Conservation (phyloP, 1,140 invertebrate species). For the Danaus melanippus region DNA sequence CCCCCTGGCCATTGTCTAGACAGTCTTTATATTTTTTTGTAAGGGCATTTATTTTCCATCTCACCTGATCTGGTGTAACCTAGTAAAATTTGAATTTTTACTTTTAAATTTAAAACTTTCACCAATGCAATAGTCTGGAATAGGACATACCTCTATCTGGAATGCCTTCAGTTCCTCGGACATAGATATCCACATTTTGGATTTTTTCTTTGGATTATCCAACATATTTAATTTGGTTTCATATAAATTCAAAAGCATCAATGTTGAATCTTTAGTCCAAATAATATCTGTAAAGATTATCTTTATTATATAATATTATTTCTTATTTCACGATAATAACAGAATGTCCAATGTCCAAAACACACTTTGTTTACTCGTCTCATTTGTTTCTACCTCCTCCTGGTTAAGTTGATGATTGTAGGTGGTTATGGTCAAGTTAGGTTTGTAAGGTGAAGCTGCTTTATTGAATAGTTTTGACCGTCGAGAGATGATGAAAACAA, state of each 20-base stretch:
- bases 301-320: slow-evolving; percentile 3
- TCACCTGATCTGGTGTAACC: slow-evolving; percentile 53
- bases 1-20: slow-evolving; percentile 43
- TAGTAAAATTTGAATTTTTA: slow-evolving; percentile 14
- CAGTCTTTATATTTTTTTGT: slow-evolving; percentile 57
- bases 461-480: no score
- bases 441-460: slow-evolving; percentile 35
- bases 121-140: not conserved
- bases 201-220: slow-evolving; percentile 57
- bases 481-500: no score
- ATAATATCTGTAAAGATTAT: slow-evolving; percentile 38
- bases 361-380: slow-evolving; percentile 51
- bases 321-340: slow-evolving; percentile 3
- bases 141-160: slow-evolving; percentile 38
- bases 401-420: slow-evolving; percentile 36
- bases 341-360: slow-evolving; percentile 9
- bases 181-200: slow-evolving; percentile 54
- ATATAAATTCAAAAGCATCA: slow-evolving; percentile 47
- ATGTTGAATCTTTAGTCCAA: slow-evolving; percentile 52
- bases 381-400: slow-evolving; percentile 39
- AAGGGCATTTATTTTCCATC: slow-evolving; percentile 56
- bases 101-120: not conserved
- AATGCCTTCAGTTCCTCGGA: slow-evolving; percentile 50
- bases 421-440: slow-evolving; percentile 31
- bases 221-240: slow-evolving; percentile 50